Conservation (phyloP, 2,113 vertebrate genomes). For the Stigmatopora nigra region DNA sequence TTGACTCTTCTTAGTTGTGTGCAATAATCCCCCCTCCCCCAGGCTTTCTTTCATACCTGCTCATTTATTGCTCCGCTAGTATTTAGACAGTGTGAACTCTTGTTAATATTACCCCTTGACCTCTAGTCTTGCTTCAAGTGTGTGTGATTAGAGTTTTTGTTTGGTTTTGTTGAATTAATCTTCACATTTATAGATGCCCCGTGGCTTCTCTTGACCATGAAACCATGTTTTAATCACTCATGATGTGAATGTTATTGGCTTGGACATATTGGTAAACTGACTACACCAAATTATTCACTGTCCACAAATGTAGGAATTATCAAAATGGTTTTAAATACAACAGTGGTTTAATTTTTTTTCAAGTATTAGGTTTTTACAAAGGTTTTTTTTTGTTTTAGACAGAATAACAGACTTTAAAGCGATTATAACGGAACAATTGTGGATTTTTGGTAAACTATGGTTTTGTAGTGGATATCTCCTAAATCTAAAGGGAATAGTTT, state of each 20-base stretch:
- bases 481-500: neutral
- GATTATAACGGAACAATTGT: neutral
- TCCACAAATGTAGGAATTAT: neutral
- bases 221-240: slow-evolving; percentile 19
- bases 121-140: neutral
- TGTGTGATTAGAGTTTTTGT: neutral
- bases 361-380: neutral
- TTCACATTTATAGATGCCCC: slow-evolving; percentile 10
- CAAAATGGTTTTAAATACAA: too few relatives aligned
- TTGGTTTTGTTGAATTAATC: too few relatives aligned
- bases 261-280: neutral
- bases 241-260: slow-evolving; percentile 32
- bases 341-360: neutral
- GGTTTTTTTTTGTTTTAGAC: neutral
- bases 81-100: slow-evolving; percentile 15
- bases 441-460: neutral
- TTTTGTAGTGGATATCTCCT: neutral
- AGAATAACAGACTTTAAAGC: too few relatives aligned
- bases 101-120: slow-evolving; percentile 13
- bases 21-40: slow-evolving; percentile 18
- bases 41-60: slow-evolving; percentile 64
- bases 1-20: slow-evolving; percentile 22
- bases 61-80: slow-evolving; percentile 56
- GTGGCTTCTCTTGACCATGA: slow-evolving; percentile 13
- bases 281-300: neutral